Base-by-base conservation (phyloP, 2,888 invertebrate species). In the Pyrochroa serraticornis region DNA sequence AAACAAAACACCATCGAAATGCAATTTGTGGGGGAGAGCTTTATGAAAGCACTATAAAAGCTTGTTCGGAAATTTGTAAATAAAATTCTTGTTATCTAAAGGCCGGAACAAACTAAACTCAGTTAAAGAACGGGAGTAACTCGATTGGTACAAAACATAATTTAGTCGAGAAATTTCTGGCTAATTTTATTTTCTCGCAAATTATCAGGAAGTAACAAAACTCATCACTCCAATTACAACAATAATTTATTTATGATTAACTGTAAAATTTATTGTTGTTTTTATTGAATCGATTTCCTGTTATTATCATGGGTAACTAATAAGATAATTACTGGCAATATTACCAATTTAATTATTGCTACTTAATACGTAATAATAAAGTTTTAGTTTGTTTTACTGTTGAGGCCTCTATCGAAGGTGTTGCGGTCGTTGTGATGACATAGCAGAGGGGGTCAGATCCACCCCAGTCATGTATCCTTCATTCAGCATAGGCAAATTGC, bases 401-500 rank as follows among this genome's bases (percentile, higher is more conserved):
- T 31, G 35, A 43, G 57, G 60, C 60, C 52, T 9, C 39, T 53
- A 59, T 59, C 49, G 50, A 59, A 59, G 55, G 59, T 59, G 43
- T 50, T 53, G 57, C 42, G 61, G 57, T 54, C 31, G 49, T 31
- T 59, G 52, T 60, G 61, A 34, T 63, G 60, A 59, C 64, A 67
- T 59, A 64, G 60, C 63, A n/a, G 60, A 41, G 58, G 51, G 62
- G 63, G 62, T 60, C 62, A 60, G 67, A 60, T 61, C 70, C 70
- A 67, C 70, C 70, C 62, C 61, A 65, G 64, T 65, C 70, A 51
- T 70, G 70, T 70, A 67, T 58, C 62, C 54, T 61, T 61, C 53
- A 68, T 69, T 70, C 69, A 68, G 62, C 63, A 61, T 60, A 62
- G 64, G 70, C 60, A 70, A 70, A 70, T 69, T 68, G 67, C 61